Evolutionary conservation across 1,140 invertebrate genomes (phyloP).

Genomic region (Octopus bimaculoides): DNA sequence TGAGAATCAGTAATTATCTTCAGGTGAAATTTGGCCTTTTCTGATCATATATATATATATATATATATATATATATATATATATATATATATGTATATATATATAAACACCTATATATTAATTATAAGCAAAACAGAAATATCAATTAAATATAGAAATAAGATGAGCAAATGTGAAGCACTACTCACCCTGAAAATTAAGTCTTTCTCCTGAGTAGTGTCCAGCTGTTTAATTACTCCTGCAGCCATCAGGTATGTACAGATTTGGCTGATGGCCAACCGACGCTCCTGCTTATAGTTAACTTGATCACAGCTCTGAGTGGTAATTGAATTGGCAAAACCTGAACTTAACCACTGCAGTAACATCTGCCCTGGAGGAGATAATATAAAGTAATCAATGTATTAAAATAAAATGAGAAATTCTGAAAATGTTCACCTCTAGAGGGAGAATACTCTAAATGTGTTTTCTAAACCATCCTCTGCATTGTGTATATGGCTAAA

Average conservation of each 20-base stretch:
- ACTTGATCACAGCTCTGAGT: slow-evolving; percentile 60
- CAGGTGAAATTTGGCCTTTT: too few relatives aligned
- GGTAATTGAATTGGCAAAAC: slow-evolving; percentile 64
- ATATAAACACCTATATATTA: too few relatives aligned
- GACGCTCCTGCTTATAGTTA: slow-evolving; percentile 69
- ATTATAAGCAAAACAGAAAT: not conserved
- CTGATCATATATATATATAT: too few relatives aligned
- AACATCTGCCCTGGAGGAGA: slow-evolving; percentile 77
- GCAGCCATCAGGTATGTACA: slow-evolving; percentile 86
- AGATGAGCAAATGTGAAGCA: not conserved
- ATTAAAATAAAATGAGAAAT: not conserved
- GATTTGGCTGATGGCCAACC: slow-evolving; percentile 74
- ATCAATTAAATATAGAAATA: not conserved
- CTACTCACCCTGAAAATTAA: slow-evolving; percentile 73
- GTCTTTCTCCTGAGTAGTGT: slow-evolving; percentile 68
- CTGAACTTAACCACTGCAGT: slow-evolving; percentile 81
- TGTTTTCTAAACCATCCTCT: not conserved
- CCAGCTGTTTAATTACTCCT: slow-evolving; percentile 76
- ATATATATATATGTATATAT: too few relatives aligned
- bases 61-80: too few relatives aligned
- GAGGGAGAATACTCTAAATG: not conserved
- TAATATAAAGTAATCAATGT: not conserved
- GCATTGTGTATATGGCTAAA: not conserved
- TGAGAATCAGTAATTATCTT: too few relatives aligned
- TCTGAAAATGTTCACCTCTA: not conserved